Base-by-base conservation (phyloP, 2,113 vertebrate species). In the Solea senegalensis region DNA sequence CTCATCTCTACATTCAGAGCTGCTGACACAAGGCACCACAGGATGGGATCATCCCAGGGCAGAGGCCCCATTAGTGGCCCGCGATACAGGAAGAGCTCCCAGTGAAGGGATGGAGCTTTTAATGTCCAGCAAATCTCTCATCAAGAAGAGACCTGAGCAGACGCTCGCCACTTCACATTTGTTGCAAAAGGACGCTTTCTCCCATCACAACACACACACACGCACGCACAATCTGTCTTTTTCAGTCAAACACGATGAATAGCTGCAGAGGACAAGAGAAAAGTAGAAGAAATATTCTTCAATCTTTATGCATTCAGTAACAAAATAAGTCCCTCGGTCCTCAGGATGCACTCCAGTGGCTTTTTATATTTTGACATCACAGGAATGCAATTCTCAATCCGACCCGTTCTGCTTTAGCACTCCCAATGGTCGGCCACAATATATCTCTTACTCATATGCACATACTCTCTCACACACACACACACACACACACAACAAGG, bases 351-450 rank as follows among this genome's bases (percentile, higher is more conserved):
- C 78, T 87, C 76, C 83, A 78, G 41, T 34, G 34, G 34, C 60
- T 81, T 85, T 82, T 80, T 75, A 80, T 76, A 82, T 89, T 83
- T 83, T 91, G 82, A 89, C 81, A 74, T 89, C 88, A 88, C 68
- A 72, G 76, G 84, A 85, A 87, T 86, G 80, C 81, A 89, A 89
- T 90, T 91, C 88, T 88, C 87, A 90, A 86, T 90, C 85, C 57
- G 5, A 77, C 77, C 52, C 65, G 86, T 91, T 92, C 84, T 87
- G 85, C 83, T 90, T 91, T 89, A 88, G 79, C 74, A 83, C 78
- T 90, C 75, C 66, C 78, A 80, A 57, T 60, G 69, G 76, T 74
- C 12, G 76, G 56, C 73, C 2, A 54, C 79, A 80, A 86, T 84
- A 88, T 41, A 84, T 86, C 57, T 74, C 58, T 52, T 60, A 51